A percentile compares a stretch with the other conserved stretches of the same genome.
These are phyloP conservation scores for Ptychoptera contaminata DNA, from an alignment of 2,888 invertebrate genomes.

Conservation along the genomic window DNA sequence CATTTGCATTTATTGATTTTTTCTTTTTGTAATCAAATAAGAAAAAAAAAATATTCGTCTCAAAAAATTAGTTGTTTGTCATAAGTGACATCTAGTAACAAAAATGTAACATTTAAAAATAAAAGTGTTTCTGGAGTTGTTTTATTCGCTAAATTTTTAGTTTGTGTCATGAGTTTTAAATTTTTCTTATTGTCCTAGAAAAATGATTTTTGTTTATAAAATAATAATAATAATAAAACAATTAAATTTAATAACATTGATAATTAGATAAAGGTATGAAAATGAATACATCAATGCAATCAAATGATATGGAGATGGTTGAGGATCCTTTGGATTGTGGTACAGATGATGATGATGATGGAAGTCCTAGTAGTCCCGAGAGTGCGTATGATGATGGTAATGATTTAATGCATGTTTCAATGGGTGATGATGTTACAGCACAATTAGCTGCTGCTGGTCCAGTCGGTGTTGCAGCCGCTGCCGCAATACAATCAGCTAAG, in stretches of 20 bases:
- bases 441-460: slow-evolving; percentile 95
- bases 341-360: slow-evolving; percentile 66
- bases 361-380: slow-evolving; percentile 64
- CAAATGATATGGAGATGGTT: slow-evolving; percentile 57
- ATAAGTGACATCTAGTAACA: slow-evolving; percentile 24
- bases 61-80: slow-evolving; percentile 22
- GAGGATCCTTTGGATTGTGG: slow-evolving; percentile 43
- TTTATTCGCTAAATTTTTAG: no score
- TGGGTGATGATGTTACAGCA: slow-evolving; percentile 89
- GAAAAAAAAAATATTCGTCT: slow-evolving; percentile 6
- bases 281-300: slow-evolving; percentile 27
- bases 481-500: slow-evolving; percentile 89
- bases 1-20: no score
- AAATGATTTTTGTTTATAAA: no score
- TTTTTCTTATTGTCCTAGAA: no score
- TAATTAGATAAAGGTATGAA: neutral
- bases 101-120: slow-evolving; percentile 17
- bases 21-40: neutral
- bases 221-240: no score
- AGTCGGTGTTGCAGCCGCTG: slow-evolving; percentile 91
- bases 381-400: slow-evolving; percentile 64
- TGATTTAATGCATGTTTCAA: slow-evolving; percentile 69
- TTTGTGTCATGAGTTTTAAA: no score
- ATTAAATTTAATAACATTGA: no score
- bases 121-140: slow-evolving; percentile 12